phyloP scores from a whole-genome alignment of 92 coral and sea anemone species.

The Meandrina meandrites region DNA sequence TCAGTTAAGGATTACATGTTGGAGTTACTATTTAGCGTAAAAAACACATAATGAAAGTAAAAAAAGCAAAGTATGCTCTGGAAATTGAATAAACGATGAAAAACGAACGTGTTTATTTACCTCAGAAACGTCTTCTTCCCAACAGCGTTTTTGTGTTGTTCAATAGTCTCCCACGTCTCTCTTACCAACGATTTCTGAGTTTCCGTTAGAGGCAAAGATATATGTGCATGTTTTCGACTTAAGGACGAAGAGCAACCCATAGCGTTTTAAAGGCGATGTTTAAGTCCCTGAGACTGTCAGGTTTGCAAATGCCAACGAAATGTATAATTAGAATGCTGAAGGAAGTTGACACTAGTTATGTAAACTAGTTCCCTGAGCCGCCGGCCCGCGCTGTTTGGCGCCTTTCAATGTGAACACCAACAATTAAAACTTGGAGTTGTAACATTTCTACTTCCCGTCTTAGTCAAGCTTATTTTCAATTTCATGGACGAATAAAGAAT shows the following conservation, averaged over 20 bases:
- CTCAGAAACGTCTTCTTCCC: slow-evolving; percentile 82
- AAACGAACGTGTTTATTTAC: slow-evolving; percentile 43
- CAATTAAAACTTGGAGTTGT: background rate
- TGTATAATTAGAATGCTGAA: background rate
- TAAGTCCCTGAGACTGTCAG: background rate
- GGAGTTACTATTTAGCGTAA: background rate
- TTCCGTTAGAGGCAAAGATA: slow-evolving; percentile 57
- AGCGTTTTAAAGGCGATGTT: background rate
- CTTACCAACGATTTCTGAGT: slow-evolving; percentile 82
- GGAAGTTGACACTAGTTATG: slow-evolving; percentile 16
- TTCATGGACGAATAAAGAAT: background rate
- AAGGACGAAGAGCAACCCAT: slow-evolving; percentile 45
- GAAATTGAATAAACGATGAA: background rate
- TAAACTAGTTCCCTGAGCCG: background rate
- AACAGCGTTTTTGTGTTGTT: slow-evolving; percentile 61
- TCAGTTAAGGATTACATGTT: background rate
- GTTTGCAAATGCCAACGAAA: background rate
- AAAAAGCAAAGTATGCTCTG: background rate
- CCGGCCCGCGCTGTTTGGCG: background rate
- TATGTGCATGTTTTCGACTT: background rate
- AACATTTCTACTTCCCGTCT: background rate
- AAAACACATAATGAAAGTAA: background rate
- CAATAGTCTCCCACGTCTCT: slow-evolving; percentile 88
- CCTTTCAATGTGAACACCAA: background rate
- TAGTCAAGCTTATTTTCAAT: background rate